Evolutionary conservation across 2,113 vertebrate species (phyloP), one percentile per base, ranked within the genome.

Genomic region (Tetrao urogallus): DNA sequence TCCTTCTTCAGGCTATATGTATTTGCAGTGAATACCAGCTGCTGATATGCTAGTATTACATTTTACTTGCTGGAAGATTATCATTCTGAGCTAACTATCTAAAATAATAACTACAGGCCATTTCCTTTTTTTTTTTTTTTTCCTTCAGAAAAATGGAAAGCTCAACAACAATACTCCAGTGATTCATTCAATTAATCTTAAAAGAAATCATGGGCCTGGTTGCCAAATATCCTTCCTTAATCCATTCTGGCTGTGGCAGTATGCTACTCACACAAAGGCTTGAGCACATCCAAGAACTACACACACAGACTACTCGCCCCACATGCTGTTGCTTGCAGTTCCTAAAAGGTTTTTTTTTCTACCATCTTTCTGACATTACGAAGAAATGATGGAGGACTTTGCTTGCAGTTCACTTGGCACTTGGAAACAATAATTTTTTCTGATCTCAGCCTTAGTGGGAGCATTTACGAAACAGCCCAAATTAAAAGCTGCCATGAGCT

Each of bases 221-320:
- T 88, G 76, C 73, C 89, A 60, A 93, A 91, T 57, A 88, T 10
- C 36, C 47, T 72, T 86, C 48, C 72, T 65, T 88, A 92, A 88
- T 82, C 76, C 28, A 25, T 32, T n/a, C 72, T 90, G 76, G 79
- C 82, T 38, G 34, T 40, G 61, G 60, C 60, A 86, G 27, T 15
- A 56, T 19, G 38, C 34, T 61, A 28, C 36, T 89, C 70, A 66
- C 28, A 78, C 40, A 86, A 70, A 85, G 42, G 64, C 45, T 34
- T 17, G 10, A 84, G 40, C n/a, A 50, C 11, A 57, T 52, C 43
- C 12, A 13, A 88, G 75, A 71, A 38, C 65, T 74, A 47, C 0
- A 2, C 14, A 22, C 4, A 38, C 32, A 77, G 38, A 58, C n/a
- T 89, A 36, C 36, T 78, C 89, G 34, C 30, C 76, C 86, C 65